phyloP scores from a whole-genome alignment of 2,113 vertebrate species.

The Leptodactylus fuscus region DNA sequence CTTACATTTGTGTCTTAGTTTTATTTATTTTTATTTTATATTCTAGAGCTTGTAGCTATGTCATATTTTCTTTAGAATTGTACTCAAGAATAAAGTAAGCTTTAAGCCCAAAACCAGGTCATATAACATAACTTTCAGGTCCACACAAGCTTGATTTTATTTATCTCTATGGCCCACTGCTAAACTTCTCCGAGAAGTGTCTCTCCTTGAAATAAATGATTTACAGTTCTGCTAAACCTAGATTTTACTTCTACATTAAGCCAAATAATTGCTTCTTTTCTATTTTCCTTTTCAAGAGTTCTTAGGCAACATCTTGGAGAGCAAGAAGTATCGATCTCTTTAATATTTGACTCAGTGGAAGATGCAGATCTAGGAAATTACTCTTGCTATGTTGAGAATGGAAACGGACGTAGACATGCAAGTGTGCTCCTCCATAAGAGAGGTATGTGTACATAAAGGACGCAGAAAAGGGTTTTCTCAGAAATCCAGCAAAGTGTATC shows the following conservation, averaged over 20 bases:
- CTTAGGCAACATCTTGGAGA: constrained; percentile 95
- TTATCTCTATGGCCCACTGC: not conserved
- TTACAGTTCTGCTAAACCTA: constrained; percentile 32
- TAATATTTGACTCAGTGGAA: constrained; percentile 93
- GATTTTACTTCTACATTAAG: not conserved
- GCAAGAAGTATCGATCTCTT: constrained; percentile 94
- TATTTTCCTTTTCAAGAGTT: constrained; percentile 77
- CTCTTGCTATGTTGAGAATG: constrained; percentile 96
- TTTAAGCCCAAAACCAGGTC: not conserved
- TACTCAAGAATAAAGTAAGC: not conserved
- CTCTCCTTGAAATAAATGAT: not conserved
- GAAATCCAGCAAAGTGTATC: too few species aligned
- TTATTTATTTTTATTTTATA: not conserved
- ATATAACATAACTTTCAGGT: not conserved
- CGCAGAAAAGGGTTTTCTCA: too few species aligned
- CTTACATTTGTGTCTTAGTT: not conserved
- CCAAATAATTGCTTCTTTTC: constrained; percentile 48
- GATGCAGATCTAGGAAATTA: constrained; percentile 96
- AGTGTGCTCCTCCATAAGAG: constrained; percentile 91
- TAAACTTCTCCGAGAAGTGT: not conserved
- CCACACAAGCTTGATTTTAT: not conserved
- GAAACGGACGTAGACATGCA: constrained; percentile 90
- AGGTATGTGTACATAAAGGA: constrained; percentile 76
- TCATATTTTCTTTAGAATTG: not conserved
- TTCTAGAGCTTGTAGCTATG: not conserved